Base-by-base conservation (phyloP, 1,140 invertebrate species). In the Pachypsylla venusta region DNA sequence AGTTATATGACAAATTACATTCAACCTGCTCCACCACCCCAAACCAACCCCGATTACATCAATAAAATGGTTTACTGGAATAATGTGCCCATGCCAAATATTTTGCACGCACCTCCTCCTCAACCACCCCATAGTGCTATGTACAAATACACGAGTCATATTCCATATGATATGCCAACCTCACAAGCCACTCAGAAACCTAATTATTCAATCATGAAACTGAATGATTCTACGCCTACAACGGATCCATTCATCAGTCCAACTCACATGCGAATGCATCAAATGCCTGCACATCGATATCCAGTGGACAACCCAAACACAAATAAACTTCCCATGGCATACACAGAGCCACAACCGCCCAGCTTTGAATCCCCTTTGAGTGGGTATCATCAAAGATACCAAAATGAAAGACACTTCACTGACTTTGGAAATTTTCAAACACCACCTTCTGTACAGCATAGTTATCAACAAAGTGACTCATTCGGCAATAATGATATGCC, bases 401-500 rank as follows among this genome's bases (percentile, higher is more conserved):
- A 35, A n/a, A 35, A 35, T 35, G 30, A 35, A n/a, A 35, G 30
- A 35, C 42, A 48, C 22, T 48, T 48, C n/a, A 48, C 42, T 10
- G 42, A 48, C n/a, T 48, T 48, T 48, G 42, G 42, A 19, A 48
- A 48, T 22, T 48, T 48, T 22, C 42, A 48, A 48, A 48, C 42
- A 4, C 42, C 42, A 48, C 42, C 42, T 22, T n/a, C 22, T 5
- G 16, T 48, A 19, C 42, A 48, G n/a, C 42, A 48, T 22, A 48
- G 22, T 22, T 48, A 48, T 48, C 42, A 48, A 22, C 16, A n/a
- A 48, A 48, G 22, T 48, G 42, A 48, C 22, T 10, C 42, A 19
- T 48, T 48, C 16, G 42, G 42, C 5, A 48, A 3, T 22, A 48
- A 5, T 10, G 42, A 48, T 22, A 19, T 48, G n/a, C n/a, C 42